Conservation (phyloP, 2,113 vertebrate species). For the Panthera leo region DNA sequence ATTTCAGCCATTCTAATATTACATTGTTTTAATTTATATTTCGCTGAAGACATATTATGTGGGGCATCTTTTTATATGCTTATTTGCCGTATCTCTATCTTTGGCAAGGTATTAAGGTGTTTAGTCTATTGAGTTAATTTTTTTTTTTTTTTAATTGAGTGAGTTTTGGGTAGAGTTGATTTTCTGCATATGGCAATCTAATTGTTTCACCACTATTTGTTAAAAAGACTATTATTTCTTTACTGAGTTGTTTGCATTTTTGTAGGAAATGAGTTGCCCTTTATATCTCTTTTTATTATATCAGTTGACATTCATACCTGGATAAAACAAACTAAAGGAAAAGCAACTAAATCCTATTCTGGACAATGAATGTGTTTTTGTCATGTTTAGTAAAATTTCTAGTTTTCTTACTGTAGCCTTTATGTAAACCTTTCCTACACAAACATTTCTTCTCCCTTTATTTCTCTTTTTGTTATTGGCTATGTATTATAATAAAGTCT, state of each 20-base stretch:
- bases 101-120: background rate
- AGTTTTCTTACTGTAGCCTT: background rate
- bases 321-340: background rate
- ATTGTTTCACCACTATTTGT: background rate
- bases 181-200: background rate
- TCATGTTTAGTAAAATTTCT: background rate
- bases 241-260: background rate
- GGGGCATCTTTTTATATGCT: background rate
- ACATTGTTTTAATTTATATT: background rate
- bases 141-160: background rate
- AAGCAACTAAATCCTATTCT: background rate
- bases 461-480: background rate
- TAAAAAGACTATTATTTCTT: background rate
- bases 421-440: background rate
- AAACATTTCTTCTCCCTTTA: background rate
- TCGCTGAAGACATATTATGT: background rate
- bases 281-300: background rate
- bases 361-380: background rate
- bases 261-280: background rate
- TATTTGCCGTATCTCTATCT: background rate
- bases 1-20: background rate
- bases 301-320: background rate
- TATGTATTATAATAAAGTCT: background rate
- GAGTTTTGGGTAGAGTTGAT: background rate
- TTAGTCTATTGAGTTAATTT: background rate